Conservation (phyloP, 2,113 vertebrate genomes). For the Hypocryptadius cinnamomeus region DNA sequence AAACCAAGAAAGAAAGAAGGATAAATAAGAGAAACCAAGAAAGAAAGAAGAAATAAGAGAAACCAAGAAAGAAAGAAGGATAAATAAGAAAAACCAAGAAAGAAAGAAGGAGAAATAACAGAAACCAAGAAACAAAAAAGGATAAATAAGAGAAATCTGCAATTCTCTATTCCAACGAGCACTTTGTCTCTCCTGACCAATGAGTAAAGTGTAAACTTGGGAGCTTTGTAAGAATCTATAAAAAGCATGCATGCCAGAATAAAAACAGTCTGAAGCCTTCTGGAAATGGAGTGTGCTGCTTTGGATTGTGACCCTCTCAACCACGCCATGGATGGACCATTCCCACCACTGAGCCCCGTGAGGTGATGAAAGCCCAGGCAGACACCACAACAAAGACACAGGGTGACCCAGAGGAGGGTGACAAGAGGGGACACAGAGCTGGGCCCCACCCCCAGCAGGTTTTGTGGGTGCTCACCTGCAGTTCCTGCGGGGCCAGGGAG, state of each 20-base stretch:
- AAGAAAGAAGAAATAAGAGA: too few species aligned
- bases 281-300: background rate
- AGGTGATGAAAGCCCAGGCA: background rate
- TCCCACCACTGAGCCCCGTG: background rate
- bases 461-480: slow-evolving; percentile 10
- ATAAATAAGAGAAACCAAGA: too few species aligned
- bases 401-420: too few species aligned
- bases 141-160: background rate
- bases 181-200: background rate
- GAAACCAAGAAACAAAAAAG: too few species aligned
- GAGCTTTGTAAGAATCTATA: background rate
- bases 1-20: background rate
- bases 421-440: background rate
- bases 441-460: background rate
- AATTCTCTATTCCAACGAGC: background rate
- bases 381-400: background rate
- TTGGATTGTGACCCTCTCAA: background rate
- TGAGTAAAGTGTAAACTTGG: background rate
- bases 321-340: background rate
- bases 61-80: too few species aligned
- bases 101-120: too few species aligned
- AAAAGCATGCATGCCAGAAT: background rate
- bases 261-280: background rate
- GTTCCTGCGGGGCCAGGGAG: background rate
- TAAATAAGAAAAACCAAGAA: too few species aligned